Base-by-base conservation (phyloP, 2,113 vertebrate species). In the Haliaeetus leucogaster region DNA sequence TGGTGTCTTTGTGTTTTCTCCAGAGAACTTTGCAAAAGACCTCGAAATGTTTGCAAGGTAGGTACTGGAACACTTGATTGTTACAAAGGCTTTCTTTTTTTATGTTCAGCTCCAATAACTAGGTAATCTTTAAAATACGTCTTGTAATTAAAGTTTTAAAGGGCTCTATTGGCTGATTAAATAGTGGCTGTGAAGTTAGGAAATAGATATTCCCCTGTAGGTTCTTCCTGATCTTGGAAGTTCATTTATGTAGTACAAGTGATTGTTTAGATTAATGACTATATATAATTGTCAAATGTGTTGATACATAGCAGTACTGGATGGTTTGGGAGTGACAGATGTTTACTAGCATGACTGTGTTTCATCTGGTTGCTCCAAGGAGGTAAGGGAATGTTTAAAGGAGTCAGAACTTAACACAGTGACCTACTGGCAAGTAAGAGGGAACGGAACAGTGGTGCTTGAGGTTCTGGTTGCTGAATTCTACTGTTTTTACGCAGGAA, bases 31-130 rank as follows among this genome's bases (percentile, higher is more conserved):
- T 98, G 99, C 99, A 17, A 99, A 97, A 96, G 99, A 99, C 97
- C 98, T 99, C 53, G 99, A 99, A 93, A 98, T 99, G 86, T 99
- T 99, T 98, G 98, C 99, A 58, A 99, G 99, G 99, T 99, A 97
- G 92, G 97, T 97, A 62, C 50, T 20, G 25, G 16, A 56, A 73
- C 26, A 20, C 23, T 53, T 29, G 16, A 10, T 40, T 56, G 23
- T 55, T 91, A 17, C 6, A 55, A 53, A 86, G 6, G 7, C 25
- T 67, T 68, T 7, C 2, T 32, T 52, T 38, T 13, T 62, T 8
- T 5, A 5, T 13, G 6, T 70, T 77, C 21, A 16, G 42, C 55
- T 74, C 16, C 19, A 30, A 1, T 67, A 80, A 53, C 42, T 29
- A 36, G 19, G 14, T 42, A 42, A 59, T 84, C 36, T 91, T 82